phyloP scores from a whole-genome alignment of 2,113 vertebrate genomes.

The Dissostichus mawsoni region DNA sequence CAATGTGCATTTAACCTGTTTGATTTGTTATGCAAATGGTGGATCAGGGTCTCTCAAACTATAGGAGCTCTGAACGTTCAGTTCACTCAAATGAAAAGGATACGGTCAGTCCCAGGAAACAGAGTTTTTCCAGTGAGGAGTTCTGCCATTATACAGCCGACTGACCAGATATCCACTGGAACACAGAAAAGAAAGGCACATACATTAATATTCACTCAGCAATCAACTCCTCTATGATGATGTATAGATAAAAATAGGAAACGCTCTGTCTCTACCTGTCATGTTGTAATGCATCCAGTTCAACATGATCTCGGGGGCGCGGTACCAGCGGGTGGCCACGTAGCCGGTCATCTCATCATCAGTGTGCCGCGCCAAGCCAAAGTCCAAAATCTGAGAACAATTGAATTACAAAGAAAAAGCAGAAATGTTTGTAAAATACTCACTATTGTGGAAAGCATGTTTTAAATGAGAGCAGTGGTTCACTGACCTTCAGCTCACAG shows the following conservation, averaged over 20 bases:
- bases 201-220: background rate
- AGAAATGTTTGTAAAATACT: background rate
- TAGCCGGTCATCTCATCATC: constrained; percentile 99
- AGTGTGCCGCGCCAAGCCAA: constrained; percentile 95
- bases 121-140: constrained; percentile 96
- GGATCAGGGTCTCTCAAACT: constrained; percentile 2
- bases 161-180: constrained; percentile 99
- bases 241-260: too few species aligned
- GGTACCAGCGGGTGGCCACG: constrained; percentile 97
- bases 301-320: constrained; percentile 98
- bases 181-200: constrained; percentile 33
- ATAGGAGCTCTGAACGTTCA: background rate
- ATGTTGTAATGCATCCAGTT: constrained; percentile 99
- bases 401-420: background rate
- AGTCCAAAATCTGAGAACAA: constrained; percentile 92
- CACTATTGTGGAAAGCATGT: background rate
- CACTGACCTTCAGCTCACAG: constrained; percentile 95
- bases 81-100: constrained; percentile 82
- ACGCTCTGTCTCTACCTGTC: constrained; percentile 86
- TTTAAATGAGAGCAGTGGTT: constrained; percentile 12
- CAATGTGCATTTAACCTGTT: constrained; percentile 2
- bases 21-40: constrained; percentile 23
- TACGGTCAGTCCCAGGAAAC: constrained; percentile 99
- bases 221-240: background rate
- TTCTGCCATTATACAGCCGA: constrained; percentile 99